Evolutionary conservation across 1,140 invertebrate species (phyloP), one percentile per base, ranked within the genome.

Genomic region (Heliconius himera): DNA sequence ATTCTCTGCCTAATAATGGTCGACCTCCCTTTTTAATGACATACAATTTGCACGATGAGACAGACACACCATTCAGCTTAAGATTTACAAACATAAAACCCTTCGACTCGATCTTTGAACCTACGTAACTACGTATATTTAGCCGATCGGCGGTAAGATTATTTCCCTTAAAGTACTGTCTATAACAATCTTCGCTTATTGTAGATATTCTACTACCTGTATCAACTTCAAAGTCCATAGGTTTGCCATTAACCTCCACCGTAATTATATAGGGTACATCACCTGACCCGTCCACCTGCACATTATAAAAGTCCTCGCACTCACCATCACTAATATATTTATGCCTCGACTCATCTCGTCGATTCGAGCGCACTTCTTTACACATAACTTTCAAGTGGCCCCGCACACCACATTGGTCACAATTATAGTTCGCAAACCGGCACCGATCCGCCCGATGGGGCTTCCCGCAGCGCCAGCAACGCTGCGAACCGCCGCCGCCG

Each of bases 11-110:
- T 38, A 87, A 60, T 4, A 87, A 26, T 9, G 84, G 87, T 1
- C 84, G 73, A 4, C 60, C 80, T 16, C 87, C 84, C 4, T 74
- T 41, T 76, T 85, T 85, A 80, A 86, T 87, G 13, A 88, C 74
- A 79, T 87, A 88, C 26, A 86, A 79, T 33, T 16, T 66, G 76
- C 54, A 56, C 18, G 54, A 56, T 8, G 54, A 56, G 2, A n/a
- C 75, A n/a, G 13, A 20, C 16, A 77, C 46, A 33, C 77, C 70
- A 9, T 46, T 36, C 29, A 83, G 49, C 2, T 33, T 56, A 3
- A 84, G 81, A 73, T 83, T n/a, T 20, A 84, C 84, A 46, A 56
- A 26, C 22, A 83, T 87, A 70, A 81, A 84, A 56, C 83, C 83
- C 2, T 84, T 56, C 8, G 82, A 81, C 22, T 82, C 73, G 5